A percentile compares a stretch with the other conserved stretches of the same genome.
Conservation (phyloP, 2,888 invertebrate species). For the Willowsia nigromaculata region DNA sequence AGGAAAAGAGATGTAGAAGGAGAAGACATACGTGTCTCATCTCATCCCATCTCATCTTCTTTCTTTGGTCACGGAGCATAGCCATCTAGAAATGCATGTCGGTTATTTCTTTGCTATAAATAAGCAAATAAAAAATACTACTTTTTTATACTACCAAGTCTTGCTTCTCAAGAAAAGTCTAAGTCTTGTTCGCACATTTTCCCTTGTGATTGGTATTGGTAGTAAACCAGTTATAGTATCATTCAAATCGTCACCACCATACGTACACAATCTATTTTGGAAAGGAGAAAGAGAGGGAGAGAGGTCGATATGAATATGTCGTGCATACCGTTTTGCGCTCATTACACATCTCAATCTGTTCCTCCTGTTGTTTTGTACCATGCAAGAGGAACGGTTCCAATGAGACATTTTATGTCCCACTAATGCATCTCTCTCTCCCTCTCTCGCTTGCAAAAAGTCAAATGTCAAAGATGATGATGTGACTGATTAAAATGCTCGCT, state of each 20-base stretch:
- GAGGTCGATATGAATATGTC: conserved; percentile 17
- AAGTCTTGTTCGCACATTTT: neutral
- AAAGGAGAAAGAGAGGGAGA: neutral
- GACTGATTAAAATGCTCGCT: conserved; percentile 65
- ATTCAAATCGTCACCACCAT: conserved; percentile 18
- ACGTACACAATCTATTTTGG: conserved; percentile 37
- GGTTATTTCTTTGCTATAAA: conserved; percentile 52
- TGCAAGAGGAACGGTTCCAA: conserved; percentile 61
- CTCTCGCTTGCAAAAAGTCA: conserved; percentile 34
- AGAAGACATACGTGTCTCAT: conserved; percentile 61
- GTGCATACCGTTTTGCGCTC: conserved; percentile 27
- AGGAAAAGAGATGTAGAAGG: conserved; percentile 18
- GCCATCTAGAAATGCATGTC: conserved; percentile 64
- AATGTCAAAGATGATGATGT: conserved; percentile 72
- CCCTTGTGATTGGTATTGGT: conserved; percentile 33
- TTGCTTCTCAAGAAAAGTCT: neutral
- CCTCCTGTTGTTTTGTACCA: conserved; percentile 55
- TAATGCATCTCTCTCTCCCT: conserved; percentile 14
- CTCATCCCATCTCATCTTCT: conserved; percentile 64
- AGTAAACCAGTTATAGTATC: neutral
- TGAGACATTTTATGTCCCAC: conserved; percentile 63
- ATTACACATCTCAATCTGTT: conserved; percentile 45
- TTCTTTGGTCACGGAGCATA: conserved; percentile 73
- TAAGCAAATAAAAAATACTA: conserved; percentile 34
- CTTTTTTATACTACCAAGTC: conserved; percentile 13